A percentile compares a stretch with the other conserved stretches of the same genome.
Evolutionary conservation across 2,113 vertebrate species (phyloP).

Genomic region (Turnix velox): DNA sequence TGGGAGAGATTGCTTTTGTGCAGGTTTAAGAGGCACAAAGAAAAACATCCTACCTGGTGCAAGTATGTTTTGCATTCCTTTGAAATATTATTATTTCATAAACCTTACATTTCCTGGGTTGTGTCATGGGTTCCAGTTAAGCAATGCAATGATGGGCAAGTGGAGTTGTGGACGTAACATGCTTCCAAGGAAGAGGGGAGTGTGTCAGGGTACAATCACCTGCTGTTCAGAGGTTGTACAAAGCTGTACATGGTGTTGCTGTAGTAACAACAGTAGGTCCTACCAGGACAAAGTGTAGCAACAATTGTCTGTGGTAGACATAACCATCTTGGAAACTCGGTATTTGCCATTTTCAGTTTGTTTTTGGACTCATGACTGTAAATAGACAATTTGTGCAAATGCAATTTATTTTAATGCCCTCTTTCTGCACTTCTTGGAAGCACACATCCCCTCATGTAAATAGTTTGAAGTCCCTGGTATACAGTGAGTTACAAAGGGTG

Average conservation of each 20-base stretch:
- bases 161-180: fast-evolving
- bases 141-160: background rate
- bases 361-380: background rate
- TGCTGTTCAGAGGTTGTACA: background rate
- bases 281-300: background rate
- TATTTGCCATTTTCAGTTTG: background rate
- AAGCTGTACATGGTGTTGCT: background rate
- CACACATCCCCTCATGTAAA: background rate
- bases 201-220: background rate
- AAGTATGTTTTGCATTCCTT: background rate
- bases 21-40: background rate
- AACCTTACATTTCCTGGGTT: background rate
- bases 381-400: background rate
- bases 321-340: background rate
- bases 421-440: background rate
- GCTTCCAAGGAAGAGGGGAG: background rate
- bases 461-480: background rate
- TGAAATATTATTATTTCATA: background rate
- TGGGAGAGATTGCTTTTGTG: background rate
- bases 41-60: background rate
- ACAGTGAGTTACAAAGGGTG: background rate
- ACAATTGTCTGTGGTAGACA: background rate
- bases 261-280: background rate
- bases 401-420: background rate
- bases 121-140: fast-evolving